phyloP scores from a whole-genome alignment of 2,113 vertebrate genomes.

The Upupa epops region DNA sequence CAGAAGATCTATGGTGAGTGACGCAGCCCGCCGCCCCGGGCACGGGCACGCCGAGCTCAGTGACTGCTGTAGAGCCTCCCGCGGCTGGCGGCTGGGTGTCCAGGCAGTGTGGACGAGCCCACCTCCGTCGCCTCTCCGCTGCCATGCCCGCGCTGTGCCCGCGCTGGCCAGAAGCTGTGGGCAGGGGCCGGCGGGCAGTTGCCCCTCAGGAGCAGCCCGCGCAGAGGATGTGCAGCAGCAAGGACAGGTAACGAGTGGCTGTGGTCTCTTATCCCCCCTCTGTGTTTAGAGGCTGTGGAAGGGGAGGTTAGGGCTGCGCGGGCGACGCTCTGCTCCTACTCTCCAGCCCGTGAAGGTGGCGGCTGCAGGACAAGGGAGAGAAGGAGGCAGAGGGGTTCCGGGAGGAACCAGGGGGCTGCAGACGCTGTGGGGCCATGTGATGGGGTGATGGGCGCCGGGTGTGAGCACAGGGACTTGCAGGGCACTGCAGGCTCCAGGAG shows the following conservation, averaged over 20 bases:
- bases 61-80: too few relatives aligned
- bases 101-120: too few relatives aligned
- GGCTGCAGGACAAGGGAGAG: background rate
- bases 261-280: background rate
- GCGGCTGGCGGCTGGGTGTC: too few relatives aligned
- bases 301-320: background rate
- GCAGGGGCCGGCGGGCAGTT: background rate
- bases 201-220: background rate
- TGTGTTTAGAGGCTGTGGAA: background rate
- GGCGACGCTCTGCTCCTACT: background rate
- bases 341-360: background rate
- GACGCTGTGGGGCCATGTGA: background rate
- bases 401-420: background rate
- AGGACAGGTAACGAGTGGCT: background rate
- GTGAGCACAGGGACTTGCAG: background rate
- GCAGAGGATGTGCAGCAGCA: background rate
- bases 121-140: background rate
- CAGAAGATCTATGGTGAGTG: constrained; percentile 96
- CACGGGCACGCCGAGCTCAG: background rate
- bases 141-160: background rate
- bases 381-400: background rate
- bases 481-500: background rate
- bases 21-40: background rate
- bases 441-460: background rate
- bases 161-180: background rate